These are phyloP conservation scores for Formica exsecta DNA, from an alignment of 1,140 invertebrate species.

Conservation along the genomic window DNA sequence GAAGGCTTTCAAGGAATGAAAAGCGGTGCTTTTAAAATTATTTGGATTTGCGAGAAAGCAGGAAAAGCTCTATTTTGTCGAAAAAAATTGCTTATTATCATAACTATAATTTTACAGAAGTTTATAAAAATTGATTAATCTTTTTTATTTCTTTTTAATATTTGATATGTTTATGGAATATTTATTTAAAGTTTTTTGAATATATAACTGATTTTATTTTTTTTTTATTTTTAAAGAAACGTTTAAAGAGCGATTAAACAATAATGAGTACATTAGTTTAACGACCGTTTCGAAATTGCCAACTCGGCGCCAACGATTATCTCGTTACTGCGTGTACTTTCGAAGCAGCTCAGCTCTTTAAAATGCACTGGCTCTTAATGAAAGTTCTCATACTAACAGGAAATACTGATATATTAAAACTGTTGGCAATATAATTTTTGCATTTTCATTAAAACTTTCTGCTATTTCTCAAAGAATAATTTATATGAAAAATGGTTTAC, in stretches of 20 bases:
- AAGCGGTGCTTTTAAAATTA: not conserved
- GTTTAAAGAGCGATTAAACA: not conserved
- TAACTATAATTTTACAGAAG: not conserved
- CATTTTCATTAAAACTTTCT: not conserved
- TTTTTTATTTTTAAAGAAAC: too few relatives aligned
- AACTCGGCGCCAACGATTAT: not conserved
- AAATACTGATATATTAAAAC: not conserved
- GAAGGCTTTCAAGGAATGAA: slow-evolving; percentile 2
- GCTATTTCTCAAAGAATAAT: not conserved
- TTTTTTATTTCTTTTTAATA: not conserved
- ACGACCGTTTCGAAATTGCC: not conserved
- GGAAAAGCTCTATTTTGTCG: not conserved
- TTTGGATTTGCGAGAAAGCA: not conserved
- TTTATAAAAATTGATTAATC: too few relatives aligned
- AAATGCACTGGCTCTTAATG: not conserved
- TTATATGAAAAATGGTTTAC: not conserved
- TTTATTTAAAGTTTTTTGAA: not conserved
- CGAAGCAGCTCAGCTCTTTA: not conserved
- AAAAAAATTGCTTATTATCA: not conserved
- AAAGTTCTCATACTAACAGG: not conserved
- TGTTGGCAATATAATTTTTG: not conserved
- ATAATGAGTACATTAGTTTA: not conserved
- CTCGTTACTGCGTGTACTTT: not conserved
- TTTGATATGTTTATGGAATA: not conserved
- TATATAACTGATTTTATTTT: not conserved